Evolutionary conservation across 2,113 vertebrate species (phyloP).

Genomic region (Hemibagrus wyckioides): DNA sequence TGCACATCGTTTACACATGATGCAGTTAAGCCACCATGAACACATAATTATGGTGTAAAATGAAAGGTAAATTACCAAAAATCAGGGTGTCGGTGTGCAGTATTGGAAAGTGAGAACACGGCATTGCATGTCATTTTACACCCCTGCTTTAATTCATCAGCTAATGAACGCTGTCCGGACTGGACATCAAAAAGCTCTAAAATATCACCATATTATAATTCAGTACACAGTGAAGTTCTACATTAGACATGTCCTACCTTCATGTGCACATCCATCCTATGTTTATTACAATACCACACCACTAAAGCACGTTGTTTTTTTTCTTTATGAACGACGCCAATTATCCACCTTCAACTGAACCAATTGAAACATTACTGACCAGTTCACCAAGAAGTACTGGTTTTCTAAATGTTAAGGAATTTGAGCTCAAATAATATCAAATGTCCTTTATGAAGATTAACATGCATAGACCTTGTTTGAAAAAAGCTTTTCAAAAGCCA

Average conservation of each 20-base stretch:
- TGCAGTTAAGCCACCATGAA: constrained; percentile 18
- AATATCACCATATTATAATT: background rate
- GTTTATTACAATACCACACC: background rate
- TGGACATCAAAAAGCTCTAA: background rate
- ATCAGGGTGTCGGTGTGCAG: background rate
- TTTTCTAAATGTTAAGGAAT: background rate
- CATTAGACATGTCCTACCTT: background rate
- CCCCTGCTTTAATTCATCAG: background rate
- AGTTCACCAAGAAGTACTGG: background rate
- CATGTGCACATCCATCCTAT: background rate
- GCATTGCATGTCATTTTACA: background rate
- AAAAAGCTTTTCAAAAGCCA: background rate
- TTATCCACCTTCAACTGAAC: no score
- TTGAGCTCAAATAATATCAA: background rate
- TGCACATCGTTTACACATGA: background rate
- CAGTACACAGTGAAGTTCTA: background rate
- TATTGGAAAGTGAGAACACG: background rate
- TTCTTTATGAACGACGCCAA: no score
- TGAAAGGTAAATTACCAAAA: background rate
- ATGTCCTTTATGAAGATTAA: background rate
- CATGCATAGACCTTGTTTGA: background rate
- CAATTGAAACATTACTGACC: no score
- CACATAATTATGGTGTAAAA: background rate
- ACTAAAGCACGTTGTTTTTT: no score
- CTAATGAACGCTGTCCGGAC: background rate